Evolutionary conservation across 2,888 invertebrate genomes (phyloP), one percentile per base, ranked within the genome.

Genomic region (Chironomus tentans): DNA sequence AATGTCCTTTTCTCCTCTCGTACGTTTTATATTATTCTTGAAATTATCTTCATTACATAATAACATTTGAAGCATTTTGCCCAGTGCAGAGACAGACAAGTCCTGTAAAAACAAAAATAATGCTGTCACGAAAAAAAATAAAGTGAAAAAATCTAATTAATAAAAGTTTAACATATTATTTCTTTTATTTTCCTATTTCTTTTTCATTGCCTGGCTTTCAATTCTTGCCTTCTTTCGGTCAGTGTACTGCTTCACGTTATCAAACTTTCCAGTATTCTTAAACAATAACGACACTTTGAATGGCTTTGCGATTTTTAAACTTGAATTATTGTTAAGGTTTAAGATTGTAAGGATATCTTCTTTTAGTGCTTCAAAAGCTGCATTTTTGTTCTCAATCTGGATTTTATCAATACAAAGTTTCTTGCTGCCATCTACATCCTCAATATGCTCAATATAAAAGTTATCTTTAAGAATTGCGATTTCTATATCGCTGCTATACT

Each of bases 161-260:
- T 50, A 50, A 56, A 56, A 56, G 18, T 6, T 15, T 56, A 56
- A 56, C 7, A 56, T 5, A 56, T 3, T 2, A 6, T 15, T 15
- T 56, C 2, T 7, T 6, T 56, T 50, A 50, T 70, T n/a, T n/a
- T 77, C 78, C 71, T 56, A 62, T 65, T 81, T 80, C 80, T 81
- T 85, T 84, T 80, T 87, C 86, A 7, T n/a, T 15, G 38, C 38
- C 28, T 68, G 15, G 13, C 4, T 70, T 80, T 88, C 88, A 77
- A 92, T 83, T 79, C 93, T 87, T 79, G 87, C 86, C 80, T 89
- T 91, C 82, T 93, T 94, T 78, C 90, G 87, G 82, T 91, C 90
- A 80, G 90, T 87, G 83, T 93, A 93, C 79, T 92, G 92, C 81
- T 90, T 90, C 7, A 92, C 88, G 86, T 92, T 92, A 82, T 93